Percentiles rank a stretch among this genome's conserved stretches.
Conservation (phyloP, 2,888 invertebrate genomes). For the Drepanosiphum platanoidis region DNA sequence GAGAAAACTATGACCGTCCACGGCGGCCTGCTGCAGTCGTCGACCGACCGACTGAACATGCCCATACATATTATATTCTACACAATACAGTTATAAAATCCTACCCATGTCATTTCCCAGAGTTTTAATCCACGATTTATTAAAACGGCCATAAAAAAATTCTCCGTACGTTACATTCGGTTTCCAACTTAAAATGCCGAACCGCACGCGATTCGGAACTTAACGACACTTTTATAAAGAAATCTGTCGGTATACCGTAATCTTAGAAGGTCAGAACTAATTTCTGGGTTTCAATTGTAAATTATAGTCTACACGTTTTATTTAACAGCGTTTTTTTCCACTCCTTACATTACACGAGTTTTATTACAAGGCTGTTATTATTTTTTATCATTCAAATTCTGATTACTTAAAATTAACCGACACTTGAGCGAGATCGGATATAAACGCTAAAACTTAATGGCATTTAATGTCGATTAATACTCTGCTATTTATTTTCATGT, state of each 20-base stretch:
- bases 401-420: neutral
- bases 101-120: neutral
- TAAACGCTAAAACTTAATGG: neutral
- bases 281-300: conserved; percentile 19
- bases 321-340: neutral
- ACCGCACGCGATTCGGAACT: conserved; percentile 21
- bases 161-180: neutral
- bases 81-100: conserved; percentile 4
- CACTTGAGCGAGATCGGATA: neutral
- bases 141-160: conserved; percentile 45
- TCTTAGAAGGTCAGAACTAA: neutral
- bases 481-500: too few species aligned
- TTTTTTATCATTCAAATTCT: neutral
- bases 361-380: neutral
- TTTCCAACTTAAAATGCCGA: conserved; percentile 20
- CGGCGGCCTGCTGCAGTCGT: neutral
- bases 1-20: conserved; percentile 17
- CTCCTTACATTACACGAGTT: neutral
- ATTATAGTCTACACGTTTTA: conserved; percentile 7
- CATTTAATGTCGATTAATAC: neutral
- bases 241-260: neutral
- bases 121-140: conserved; percentile 7
- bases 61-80: neutral
- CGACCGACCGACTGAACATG: neutral
- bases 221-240: conserved; percentile 44